Percentiles rank a stretch among this genome's conserved stretches.
These are phyloP conservation scores for Noctua fimbriata DNA, from an alignment of 2,888 invertebrate genomes.

Conservation along the genomic window DNA sequence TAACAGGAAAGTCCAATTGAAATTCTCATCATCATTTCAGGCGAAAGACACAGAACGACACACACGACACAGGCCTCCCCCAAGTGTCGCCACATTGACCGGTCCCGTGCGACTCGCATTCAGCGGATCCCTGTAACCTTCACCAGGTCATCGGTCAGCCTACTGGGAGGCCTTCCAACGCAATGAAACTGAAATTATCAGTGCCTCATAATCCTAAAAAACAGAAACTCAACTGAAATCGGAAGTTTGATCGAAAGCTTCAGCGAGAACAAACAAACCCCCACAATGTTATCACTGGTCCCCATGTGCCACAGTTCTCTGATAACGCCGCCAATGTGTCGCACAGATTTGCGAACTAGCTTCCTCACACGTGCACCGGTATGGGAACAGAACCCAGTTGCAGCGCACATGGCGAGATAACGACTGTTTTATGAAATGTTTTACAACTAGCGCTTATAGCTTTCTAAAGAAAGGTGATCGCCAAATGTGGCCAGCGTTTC, in stretches of 20 bases:
- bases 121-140: no score
- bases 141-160: no score
- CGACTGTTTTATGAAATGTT: slow-evolving; percentile 86
- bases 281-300: slow-evolving; percentile 67
- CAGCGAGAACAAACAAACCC: slow-evolving; percentile 25
- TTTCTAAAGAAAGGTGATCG: slow-evolving; percentile 88
- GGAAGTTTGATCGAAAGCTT: background rate
- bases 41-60: no score
- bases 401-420: slow-evolving; percentile 83
- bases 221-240: background rate
- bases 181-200: background rate
- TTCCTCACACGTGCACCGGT: slow-evolving; percentile 85
- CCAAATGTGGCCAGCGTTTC: slow-evolving; percentile 81
- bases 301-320: slow-evolving; percentile 69
- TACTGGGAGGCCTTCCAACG: no score
- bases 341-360: slow-evolving; percentile 86
- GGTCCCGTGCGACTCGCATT: no score
- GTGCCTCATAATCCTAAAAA: background rate
- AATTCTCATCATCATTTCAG: background rate
- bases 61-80: no score
- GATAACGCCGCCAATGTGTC: slow-evolving; percentile 83
- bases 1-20: background rate
- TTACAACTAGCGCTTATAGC: slow-evolving; percentile 83
- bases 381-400: slow-evolving; percentile 74
- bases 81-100: no score